Evolutionary conservation across 92 coral and sea anemone species (phyloP), one percentile per base, ranked within the genome.

Genomic region (Heteractis magnifica): DNA sequence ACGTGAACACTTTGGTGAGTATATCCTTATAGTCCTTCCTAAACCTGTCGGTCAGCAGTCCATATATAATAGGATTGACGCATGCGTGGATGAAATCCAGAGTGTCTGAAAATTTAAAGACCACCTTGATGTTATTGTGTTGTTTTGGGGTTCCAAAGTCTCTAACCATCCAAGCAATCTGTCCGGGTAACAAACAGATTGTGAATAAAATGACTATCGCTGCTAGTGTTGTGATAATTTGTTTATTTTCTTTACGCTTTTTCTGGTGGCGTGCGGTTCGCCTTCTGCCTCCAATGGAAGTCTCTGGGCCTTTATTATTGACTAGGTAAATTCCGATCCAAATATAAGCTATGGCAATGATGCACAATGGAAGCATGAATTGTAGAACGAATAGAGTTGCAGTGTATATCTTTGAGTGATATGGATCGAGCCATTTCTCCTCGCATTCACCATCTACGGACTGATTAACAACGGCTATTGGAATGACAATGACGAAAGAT

Each of bases 11-110:
- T 13, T 53, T 70, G 5, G 78, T 21, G 4, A 85, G 53, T 4
- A 72, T 14, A 20, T 51, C 77, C 20, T 78, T 86, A 90, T 91
- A 94, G 59, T 87, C 91, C 41, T 84, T 85, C 70, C 98, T 90
- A 59, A 91, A 94, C 71, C 84, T 90, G 82, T 89, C 92, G 34
- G 90, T 94, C 20, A 92, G 85, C 23, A 91, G 84, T 6, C 92
- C 92, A 86, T 94, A 94, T n/a, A 89, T 79, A 5, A 94, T 88
- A 9, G 98, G 98, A 53, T 94, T 94, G 10, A 90, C 89, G 76
- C 95, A 92, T 16, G 92, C 86, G 86, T 94, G 94, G 59, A 94
- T 55, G 85, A 88, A 87, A 58, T 89, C 95, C 0, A 91, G 83
- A 72, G 89, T 86, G 48, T 83, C 83, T 26, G 94, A 82, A 52